phyloP scores from a whole-genome alignment of 1,140 invertebrate species.

The Nylanderia fulva region DNA sequence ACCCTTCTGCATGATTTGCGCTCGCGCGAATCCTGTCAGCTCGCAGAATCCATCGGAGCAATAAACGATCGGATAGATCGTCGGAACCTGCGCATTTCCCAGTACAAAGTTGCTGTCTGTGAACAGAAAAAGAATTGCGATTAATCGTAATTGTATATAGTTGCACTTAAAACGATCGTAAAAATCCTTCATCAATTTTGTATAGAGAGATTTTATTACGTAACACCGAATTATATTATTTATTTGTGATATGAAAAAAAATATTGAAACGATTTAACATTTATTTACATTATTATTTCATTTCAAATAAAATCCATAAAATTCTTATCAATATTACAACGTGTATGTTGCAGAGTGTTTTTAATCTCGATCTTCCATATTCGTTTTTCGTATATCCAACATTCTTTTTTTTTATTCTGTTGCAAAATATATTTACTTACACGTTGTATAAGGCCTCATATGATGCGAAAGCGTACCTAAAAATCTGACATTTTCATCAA shows the following conservation, averaged over 20 bases:
- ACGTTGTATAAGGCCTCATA: not conserved
- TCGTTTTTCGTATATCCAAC: not conserved
- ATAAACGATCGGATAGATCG: conserved; percentile 97
- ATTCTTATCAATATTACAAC: not conserved
- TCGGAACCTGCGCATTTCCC: conserved; percentile 97
- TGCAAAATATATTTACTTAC: not conserved
- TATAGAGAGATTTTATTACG: not conserved
- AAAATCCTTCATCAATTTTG: not conserved
- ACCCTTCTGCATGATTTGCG: conserved; percentile 98
- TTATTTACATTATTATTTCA: not conserved
- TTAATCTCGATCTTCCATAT: not conserved
- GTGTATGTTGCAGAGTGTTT: not conserved
- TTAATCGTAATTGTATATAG: not conserved
- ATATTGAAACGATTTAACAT: not conserved
- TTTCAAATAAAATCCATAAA: conserved; percentile 6
- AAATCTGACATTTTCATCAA: conserved; percentile 58
- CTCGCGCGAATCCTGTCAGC: conserved; percentile 96
- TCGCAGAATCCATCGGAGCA: conserved; percentile 99
- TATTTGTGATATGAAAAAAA: not conserved
- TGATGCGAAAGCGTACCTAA: conserved; percentile 13
- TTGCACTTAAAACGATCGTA: not conserved
- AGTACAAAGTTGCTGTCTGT: conserved; percentile 99
- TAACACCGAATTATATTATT: not conserved
- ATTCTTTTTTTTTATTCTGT: not conserved
- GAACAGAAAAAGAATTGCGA: conserved; percentile 82